Conservation (phyloP, 2,888 invertebrate species). For the Dynastes maya region DNA sequence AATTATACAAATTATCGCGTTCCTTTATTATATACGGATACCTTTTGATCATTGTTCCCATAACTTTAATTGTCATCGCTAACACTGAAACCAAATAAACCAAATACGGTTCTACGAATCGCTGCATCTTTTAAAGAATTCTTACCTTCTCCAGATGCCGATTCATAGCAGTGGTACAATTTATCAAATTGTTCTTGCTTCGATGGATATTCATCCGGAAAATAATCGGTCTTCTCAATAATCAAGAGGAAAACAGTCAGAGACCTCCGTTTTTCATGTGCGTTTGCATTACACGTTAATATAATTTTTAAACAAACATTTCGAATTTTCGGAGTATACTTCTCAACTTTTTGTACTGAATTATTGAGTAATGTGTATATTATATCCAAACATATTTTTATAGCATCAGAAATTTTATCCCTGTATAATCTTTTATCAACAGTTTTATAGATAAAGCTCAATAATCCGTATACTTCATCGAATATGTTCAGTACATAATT, state of each 20-base stretch:
- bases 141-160: conserved; percentile 16
- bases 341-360: conserved; percentile 61
- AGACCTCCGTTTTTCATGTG: conserved; percentile 62
- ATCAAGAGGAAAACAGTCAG: conserved; percentile 60
- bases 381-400: conserved; percentile 62
- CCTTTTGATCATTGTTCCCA: conserved; percentile 63
- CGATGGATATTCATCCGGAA: conserved; percentile 37
- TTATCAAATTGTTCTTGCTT: conserved; percentile 34
- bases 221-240: conserved; percentile 58
- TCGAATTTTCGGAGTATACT: conserved; percentile 61
- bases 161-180: conserved; percentile 19
- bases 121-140: neutral
- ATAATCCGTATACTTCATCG: conserved; percentile 60
- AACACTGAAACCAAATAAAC: conserved; percentile 59
- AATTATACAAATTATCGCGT: conserved; percentile 54
- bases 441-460: conserved; percentile 59
- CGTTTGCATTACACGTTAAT: conserved; percentile 55
- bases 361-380: conserved; percentile 64
- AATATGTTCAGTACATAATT: conserved; percentile 62
- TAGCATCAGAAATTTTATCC: conserved; percentile 51
- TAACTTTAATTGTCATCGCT: conserved; percentile 59
- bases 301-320: conserved; percentile 60
- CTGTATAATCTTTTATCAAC: conserved; percentile 58
- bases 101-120: neutral
- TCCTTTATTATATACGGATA: conserved; percentile 60